These are phyloP conservation scores for Hycleus cichorii DNA, from an alignment of 1,140 invertebrate species.

Conservation along the genomic window DNA sequence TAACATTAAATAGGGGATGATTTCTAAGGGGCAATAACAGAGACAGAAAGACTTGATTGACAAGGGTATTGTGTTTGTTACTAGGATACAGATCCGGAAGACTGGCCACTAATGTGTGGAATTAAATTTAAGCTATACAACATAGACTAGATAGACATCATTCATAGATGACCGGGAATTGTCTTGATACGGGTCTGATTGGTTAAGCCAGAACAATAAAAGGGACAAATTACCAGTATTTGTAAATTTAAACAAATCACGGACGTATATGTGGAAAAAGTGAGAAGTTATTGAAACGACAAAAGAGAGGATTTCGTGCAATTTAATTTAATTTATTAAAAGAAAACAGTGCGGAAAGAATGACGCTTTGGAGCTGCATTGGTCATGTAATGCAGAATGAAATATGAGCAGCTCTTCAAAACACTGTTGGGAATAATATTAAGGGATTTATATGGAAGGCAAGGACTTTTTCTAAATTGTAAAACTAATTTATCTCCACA, in stretches of 20 bases:
- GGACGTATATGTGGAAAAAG: too few relatives aligned
- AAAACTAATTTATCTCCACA: constrained; percentile 8
- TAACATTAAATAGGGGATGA: too few relatives aligned
- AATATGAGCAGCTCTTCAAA: constrained; percentile 6
- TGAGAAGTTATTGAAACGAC: too few relatives aligned
- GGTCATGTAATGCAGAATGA: constrained; percentile 2
- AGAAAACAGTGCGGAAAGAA: too few relatives aligned
- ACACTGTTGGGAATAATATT: constrained; percentile 10
- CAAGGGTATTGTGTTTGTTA: background rate
- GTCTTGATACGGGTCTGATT: constrained; percentile 6
- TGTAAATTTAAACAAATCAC: constrained; percentile 1
- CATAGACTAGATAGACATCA: constrained; percentile 1
- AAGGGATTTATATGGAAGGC: constrained; percentile 11
- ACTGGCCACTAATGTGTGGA: constrained; percentile 4
- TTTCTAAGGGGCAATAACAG: too few relatives aligned
- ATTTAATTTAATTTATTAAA: too few relatives aligned
- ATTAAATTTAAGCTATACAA: constrained; percentile 3
- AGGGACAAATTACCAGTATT: background rate
- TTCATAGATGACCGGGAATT: background rate
- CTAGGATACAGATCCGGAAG: background rate
- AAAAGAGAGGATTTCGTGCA: too few relatives aligned
- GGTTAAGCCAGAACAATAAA: constrained; percentile 3
- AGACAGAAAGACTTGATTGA: too few relatives aligned
- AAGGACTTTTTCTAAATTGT: constrained; percentile 9
- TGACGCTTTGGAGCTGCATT: background rate